Conservation (phyloP, 1,140 invertebrate species). For the Globodera rostochiensis region DNA sequence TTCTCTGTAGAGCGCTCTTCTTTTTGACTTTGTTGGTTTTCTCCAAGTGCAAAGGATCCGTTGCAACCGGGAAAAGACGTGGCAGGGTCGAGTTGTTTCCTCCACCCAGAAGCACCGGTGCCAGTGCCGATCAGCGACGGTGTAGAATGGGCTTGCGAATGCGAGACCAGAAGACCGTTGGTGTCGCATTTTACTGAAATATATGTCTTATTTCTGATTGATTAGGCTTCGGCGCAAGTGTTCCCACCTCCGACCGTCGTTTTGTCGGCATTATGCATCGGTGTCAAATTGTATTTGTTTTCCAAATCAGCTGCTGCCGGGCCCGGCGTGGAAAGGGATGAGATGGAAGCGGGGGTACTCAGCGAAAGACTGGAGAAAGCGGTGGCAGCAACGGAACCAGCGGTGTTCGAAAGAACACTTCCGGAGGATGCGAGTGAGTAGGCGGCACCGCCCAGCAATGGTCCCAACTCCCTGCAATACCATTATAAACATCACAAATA, state of each 20-base stretch:
- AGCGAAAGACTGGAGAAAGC: constrained; percentile 30
- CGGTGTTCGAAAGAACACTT: constrained; percentile 3
- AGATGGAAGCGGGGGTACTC: not conserved
- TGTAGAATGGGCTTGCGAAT: constrained; percentile 19
- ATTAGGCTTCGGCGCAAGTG: too few relatives aligned
- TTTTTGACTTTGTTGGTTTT: not conserved
- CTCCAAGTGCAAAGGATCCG: not conserved
- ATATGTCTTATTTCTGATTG: too few relatives aligned
- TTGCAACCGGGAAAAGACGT: not conserved
- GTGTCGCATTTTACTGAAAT: not conserved
- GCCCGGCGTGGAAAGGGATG: not conserved
- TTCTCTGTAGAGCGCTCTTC: not conserved
- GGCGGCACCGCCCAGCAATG: constrained; percentile 14
- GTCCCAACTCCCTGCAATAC: constrained; percentile 4
- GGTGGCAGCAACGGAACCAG: constrained; percentile 11
- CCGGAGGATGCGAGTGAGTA: constrained; percentile 11
- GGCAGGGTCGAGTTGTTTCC: not conserved
- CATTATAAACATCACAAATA: too few relatives aligned
- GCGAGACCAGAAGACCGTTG: constrained; percentile 6
- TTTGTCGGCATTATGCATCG: not conserved
- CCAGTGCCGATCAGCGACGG: constrained; percentile 17
- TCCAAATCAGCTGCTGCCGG: not conserved
- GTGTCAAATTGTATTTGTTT: constrained; percentile 2
- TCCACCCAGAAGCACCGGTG: not conserved
- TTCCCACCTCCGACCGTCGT: not conserved